Percentiles rank a stretch among this genome's conserved stretches.
These are phyloP conservation scores for Euschistus heros DNA, from an alignment of 1,140 invertebrate genomes.

Conservation along the genomic window DNA sequence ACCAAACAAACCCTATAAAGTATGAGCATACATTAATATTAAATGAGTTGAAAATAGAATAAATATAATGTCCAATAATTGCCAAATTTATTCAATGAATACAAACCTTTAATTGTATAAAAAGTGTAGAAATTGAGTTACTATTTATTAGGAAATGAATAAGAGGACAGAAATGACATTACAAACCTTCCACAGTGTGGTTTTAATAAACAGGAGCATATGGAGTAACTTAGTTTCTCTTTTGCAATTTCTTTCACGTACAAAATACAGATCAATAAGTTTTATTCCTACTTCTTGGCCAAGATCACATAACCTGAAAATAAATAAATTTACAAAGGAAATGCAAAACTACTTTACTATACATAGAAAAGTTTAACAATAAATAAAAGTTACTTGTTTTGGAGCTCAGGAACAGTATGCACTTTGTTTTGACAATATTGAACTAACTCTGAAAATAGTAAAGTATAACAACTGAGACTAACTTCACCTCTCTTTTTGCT, in stretches of 20 bases:
- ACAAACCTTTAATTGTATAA: not conserved
- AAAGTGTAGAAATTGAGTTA: not conserved
- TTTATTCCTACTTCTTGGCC: slow-evolving; percentile 90
- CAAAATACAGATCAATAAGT: slow-evolving; percentile 84
- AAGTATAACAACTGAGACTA: slow-evolving; percentile 83
- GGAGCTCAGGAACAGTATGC: slow-evolving; percentile 87
- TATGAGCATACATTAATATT: slow-evolving; percentile 24
- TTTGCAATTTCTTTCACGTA: slow-evolving; percentile 87
- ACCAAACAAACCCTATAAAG: slow-evolving; percentile 76
- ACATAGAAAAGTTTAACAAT: not conserved
- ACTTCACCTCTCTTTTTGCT: slow-evolving; percentile 88
- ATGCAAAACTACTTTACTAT: not conserved
- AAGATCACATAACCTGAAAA: slow-evolving; percentile 74
- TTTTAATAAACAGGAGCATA: slow-evolving; percentile 92
- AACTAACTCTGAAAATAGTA: slow-evolving; percentile 95
- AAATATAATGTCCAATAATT: no score
- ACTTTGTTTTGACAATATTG: slow-evolving; percentile 96
- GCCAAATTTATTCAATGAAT: no score
- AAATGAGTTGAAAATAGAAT: not conserved
- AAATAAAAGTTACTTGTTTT: slow-evolving; percentile 60
- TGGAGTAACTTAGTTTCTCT: slow-evolving; percentile 91
- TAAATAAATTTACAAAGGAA: not conserved
- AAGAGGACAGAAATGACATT: no score
- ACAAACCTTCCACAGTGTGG: slow-evolving; percentile 90
- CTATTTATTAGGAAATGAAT: not conserved